Percentiles rank a stretch among this genome's conserved stretches.
Evolutionary conservation across 1,140 invertebrate genomes (phyloP).

Genomic region (Trypoxylus dichotomus): DNA sequence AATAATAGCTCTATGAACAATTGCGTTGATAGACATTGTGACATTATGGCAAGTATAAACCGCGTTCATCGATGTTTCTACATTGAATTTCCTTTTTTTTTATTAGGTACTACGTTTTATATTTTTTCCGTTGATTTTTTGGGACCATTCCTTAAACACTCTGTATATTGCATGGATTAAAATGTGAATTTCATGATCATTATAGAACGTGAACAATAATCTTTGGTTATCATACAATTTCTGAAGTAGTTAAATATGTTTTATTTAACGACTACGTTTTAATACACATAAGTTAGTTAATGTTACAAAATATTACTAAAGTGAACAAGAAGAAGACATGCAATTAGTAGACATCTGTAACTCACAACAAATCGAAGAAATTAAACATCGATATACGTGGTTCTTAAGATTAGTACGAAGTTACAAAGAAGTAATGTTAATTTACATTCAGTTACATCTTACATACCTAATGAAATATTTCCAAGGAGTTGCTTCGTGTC

Average conservation of each 20-base stretch:
- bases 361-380: constrained; percentile 52
- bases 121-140: background rate
- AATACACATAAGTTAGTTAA: background rate
- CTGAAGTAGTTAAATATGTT: background rate
- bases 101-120: too few relatives aligned
- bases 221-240: background rate
- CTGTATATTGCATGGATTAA: background rate
- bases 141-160: background rate
- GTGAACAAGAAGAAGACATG: constrained; percentile 35
- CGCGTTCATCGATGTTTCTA: constrained; percentile 22
- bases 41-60: background rate
- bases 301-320: background rate
- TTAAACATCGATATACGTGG: constrained; percentile 22
- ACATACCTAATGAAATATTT: constrained; percentile 30
- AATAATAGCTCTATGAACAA: background rate
- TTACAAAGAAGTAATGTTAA: constrained; percentile 26
- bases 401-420: constrained; percentile 29
- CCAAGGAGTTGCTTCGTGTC: constrained; percentile 24
- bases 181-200: background rate
- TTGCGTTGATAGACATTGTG: background rate
- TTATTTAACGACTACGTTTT: background rate
- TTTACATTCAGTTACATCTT: constrained; percentile 27
- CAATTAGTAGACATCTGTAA: constrained; percentile 47
- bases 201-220: background rate
- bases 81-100: background rate